Percentiles rank a stretch among this genome's conserved stretches.
Conservation (phyloP, 2,888 invertebrate genomes). For the Auanema sp. region DNA sequence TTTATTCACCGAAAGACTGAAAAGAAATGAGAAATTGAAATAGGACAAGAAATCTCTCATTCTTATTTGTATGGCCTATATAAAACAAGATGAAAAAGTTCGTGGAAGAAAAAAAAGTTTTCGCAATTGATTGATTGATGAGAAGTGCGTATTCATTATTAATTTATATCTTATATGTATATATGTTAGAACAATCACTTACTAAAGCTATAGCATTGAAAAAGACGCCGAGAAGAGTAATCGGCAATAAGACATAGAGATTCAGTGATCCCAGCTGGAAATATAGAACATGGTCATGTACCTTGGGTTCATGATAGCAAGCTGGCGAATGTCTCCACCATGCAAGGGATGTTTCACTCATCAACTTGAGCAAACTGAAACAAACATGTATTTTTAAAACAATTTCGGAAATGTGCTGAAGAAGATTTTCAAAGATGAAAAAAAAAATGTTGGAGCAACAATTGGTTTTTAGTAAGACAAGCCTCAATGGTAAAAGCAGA, state of each 20-base stretch:
- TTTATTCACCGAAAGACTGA: too few relatives aligned
- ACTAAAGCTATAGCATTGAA: conserved; percentile 60
- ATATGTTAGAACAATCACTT: conserved; percentile 21
- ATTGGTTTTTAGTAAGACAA: too few relatives aligned
- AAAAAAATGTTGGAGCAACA: too few relatives aligned
- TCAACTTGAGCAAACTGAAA: background rate
- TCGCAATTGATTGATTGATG: too few relatives aligned
- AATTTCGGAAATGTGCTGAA: background rate
- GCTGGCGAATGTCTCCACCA: conserved; percentile 26
- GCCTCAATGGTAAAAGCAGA: too few relatives aligned
- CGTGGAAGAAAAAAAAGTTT: too few relatives aligned
- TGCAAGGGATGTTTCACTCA: conserved; percentile 20
- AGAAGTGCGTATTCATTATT: too few relatives aligned
- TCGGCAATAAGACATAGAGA: conserved; percentile 52
- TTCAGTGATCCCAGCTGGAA: conserved; percentile 52
- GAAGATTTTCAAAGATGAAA: background rate
- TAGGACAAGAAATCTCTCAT: too few relatives aligned
- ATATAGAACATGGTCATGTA: conserved; percentile 61
- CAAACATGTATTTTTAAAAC: background rate
- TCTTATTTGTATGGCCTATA: too few relatives aligned
- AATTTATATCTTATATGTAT: too few relatives aligned
- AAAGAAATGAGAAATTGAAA: too few relatives aligned
- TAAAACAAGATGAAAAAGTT: too few relatives aligned
- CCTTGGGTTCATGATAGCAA: conserved; percentile 61
- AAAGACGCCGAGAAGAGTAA: conserved; percentile 55